A percentile compares a stretch with the other conserved stretches of the same genome.
Conservation (phyloP, 1,140 invertebrate genomes). For the Triops longicaudatus region DNA sequence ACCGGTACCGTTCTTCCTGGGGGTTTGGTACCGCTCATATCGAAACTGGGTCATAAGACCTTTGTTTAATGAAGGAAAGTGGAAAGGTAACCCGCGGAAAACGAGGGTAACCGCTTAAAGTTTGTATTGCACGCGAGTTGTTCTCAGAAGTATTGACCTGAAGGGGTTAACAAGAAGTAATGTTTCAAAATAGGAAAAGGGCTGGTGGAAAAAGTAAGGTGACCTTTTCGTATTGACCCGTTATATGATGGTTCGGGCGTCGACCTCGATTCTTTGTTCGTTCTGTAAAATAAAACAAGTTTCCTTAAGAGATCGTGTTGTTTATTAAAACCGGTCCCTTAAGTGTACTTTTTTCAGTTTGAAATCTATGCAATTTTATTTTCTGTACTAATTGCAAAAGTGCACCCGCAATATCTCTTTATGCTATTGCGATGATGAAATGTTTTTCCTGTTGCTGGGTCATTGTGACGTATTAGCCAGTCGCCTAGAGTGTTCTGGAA, state of each 20-base stretch:
- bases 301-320: too few relatives aligned
- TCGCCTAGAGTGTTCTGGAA: neutral
- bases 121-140: constrained; percentile 18
- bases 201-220: neutral
- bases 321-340: too few relatives aligned
- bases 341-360: neutral
- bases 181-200: constrained; percentile 1
- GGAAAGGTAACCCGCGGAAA: neutral
- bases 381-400: neutral
- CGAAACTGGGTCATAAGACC: neutral
- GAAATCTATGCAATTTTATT: too few relatives aligned
- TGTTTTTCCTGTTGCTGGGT: neutral
- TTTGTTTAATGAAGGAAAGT: too few relatives aligned
- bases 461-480: neutral
- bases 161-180: neutral
- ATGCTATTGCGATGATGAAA: neutral
- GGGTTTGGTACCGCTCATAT: neutral
- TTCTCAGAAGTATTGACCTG: constrained; percentile 33
- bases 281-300: neutral
- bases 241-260: neutral
- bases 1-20: neutral
- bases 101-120: too few relatives aligned
- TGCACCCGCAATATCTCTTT: constrained; percentile 9
- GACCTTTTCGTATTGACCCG: neutral
- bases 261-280: neutral